These are phyloP conservation scores for Cuculus canorus DNA, from an alignment of 2,797 vertebrate genomes.

Conservation along the genomic window DNA sequence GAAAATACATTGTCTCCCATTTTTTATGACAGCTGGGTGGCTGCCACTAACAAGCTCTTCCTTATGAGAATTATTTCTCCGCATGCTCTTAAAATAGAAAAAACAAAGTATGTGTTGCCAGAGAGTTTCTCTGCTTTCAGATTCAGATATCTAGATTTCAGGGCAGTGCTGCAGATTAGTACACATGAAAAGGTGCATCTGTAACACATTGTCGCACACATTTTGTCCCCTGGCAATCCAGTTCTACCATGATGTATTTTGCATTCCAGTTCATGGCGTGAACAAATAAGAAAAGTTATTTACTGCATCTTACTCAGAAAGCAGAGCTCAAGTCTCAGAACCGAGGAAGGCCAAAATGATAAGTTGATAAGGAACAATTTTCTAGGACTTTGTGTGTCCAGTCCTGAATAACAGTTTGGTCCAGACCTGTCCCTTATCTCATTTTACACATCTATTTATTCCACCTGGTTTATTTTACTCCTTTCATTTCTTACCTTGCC, in stretches of 20 bases:
- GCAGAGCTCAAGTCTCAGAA: not conserved
- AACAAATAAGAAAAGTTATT: not conserved
- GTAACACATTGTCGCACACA: not conserved
- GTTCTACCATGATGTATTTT: not conserved
- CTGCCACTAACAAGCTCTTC: conserved; percentile 62
- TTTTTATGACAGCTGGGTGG: conserved; percentile 14
- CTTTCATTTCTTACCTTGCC: not conserved
- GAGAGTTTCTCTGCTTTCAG: not conserved
- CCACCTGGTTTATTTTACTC: not conserved
- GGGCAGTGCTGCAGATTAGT: not conserved
- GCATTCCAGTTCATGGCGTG: not conserved
- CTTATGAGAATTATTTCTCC: conserved; percentile 42
- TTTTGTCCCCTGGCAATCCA: not conserved
- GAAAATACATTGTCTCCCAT: not conserved
- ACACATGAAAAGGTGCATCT: not conserved
- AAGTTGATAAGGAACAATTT: not conserved
- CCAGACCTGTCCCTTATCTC: not conserved
- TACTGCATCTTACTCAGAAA: not conserved
- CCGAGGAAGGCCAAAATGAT: not conserved
- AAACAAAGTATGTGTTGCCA: not conserved
- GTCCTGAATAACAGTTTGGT: not conserved
- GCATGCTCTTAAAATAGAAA: conserved; percentile 53
- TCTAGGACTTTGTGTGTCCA: not conserved
- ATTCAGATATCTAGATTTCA: not conserved
- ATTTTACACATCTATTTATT: not conserved